These are phyloP conservation scores for Dendrophyllia cribrosa DNA, from an alignment of 64 coral and sea anemone species.

Conservation along the genomic window DNA sequence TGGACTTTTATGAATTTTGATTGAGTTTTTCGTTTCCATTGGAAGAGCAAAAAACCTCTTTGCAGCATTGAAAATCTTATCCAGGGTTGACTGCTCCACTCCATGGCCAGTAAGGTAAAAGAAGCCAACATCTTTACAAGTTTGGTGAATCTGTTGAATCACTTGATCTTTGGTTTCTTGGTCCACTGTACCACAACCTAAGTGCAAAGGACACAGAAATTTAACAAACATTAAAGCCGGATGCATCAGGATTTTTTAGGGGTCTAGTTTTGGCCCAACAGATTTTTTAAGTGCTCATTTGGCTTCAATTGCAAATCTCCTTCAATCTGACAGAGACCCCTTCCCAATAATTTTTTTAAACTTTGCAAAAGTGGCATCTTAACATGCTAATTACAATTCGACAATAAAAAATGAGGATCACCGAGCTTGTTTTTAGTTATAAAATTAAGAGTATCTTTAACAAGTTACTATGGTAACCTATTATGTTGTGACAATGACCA, in stretches of 20 bases:
- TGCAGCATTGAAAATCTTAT: not conserved
- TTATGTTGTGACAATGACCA: too few relatives aligned
- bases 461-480: too few relatives aligned
- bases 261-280: too few relatives aligned
- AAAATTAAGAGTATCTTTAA: too few relatives aligned
- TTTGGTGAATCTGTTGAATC: slow-evolving; percentile 2
- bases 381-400: too few relatives aligned
- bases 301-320: too few relatives aligned
- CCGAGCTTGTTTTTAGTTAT: too few relatives aligned
- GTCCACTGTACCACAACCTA: not conserved
- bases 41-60: slow-evolving; percentile 7
- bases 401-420: too few relatives aligned
- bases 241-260: not conserved
- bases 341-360: too few relatives aligned
- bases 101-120: slow-evolving; percentile 22
- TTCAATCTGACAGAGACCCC: too few relatives aligned
- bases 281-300: too few relatives aligned
- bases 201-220: not conserved
- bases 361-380: too few relatives aligned
- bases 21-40: not conserved
- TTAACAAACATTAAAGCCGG: not conserved
- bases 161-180: not conserved
- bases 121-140: slow-evolving; percentile 31
- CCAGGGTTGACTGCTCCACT: slow-evolving; percentile 6
- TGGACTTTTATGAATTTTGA: not conserved